Evolutionary conservation across 2,888 invertebrate species (phyloP).

Genomic region (Dorcus parallelipipedus): DNA sequence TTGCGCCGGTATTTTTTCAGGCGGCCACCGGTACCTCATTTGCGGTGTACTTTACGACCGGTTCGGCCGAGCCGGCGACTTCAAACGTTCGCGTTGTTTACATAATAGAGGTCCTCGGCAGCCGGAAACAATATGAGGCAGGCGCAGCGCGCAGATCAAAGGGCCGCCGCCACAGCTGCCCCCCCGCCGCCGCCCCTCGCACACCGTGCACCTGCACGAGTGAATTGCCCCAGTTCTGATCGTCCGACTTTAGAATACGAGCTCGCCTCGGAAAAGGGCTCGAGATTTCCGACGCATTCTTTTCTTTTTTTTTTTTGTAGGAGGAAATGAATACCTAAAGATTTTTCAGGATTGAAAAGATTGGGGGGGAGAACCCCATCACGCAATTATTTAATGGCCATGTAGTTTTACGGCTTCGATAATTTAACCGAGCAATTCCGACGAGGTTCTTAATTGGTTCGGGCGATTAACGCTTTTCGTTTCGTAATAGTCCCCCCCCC

Average conservation of each 20-base stretch:
- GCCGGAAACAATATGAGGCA: constrained; percentile 52
- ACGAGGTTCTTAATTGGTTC: too few relatives aligned
- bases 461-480: too few relatives aligned
- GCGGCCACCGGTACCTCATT: constrained; percentile 34
- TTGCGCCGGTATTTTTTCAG: constrained; percentile 7
- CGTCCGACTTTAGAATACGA: constrained; percentile 10
- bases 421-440: too few relatives aligned
- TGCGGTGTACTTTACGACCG: constrained; percentile 49
- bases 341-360: too few relatives aligned
- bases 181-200: constrained; percentile 21
- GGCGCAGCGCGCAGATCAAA: constrained; percentile 48
- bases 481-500: too few relatives aligned
- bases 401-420: too few relatives aligned
- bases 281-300: too few relatives aligned
- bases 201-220: constrained; percentile 26
- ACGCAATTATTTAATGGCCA: too few relatives aligned
- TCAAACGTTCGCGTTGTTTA: constrained; percentile 65
- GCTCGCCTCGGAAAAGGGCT: too few relatives aligned
- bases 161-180: constrained; percentile 43
- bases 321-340: too few relatives aligned
- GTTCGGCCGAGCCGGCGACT: constrained; percentile 52
- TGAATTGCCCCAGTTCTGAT: constrained; percentile 40
- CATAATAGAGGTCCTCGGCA: constrained; percentile 67
- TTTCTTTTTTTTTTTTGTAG: too few relatives aligned
- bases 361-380: too few relatives aligned